Evolutionary conservation across 2,113 vertebrate species (phyloP).

Genomic region (Nettapus auritus): DNA sequence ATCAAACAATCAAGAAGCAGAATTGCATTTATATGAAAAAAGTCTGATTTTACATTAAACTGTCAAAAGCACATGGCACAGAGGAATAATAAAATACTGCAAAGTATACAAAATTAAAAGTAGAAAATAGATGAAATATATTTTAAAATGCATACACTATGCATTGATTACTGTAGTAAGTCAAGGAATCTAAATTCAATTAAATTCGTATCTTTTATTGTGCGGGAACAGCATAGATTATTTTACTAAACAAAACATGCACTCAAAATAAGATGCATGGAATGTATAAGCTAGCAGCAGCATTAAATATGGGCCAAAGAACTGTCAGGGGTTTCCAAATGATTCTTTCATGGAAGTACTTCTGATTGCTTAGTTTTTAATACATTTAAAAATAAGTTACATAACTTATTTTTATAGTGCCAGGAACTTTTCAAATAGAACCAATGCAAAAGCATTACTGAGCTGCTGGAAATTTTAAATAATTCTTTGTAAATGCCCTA

Average conservation of each 20-base stretch:
- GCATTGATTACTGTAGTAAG: not conserved
- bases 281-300: conserved; percentile 50
- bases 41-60: not conserved
- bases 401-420: conserved; percentile 74
- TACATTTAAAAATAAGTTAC: conserved; percentile 76
- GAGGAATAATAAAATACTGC: not conserved
- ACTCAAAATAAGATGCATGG: conserved; percentile 63
- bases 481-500: conserved; percentile 85
- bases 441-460: conserved; percentile 64
- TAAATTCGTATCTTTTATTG: conserved; percentile 64
- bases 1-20: not conserved
- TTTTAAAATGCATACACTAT: not conserved
- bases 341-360: conserved; percentile 70
- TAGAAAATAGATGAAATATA: not conserved
- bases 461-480: conserved; percentile 80
- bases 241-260: conserved; percentile 46
- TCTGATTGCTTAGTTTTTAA: conserved; percentile 78
- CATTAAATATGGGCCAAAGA: conserved; percentile 52
- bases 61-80: not conserved
- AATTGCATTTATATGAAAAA: not conserved
- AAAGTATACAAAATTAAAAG: not conserved
- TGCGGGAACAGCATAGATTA: conserved; percentile 50
- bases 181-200: conserved; percentile 22
- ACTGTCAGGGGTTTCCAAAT: conserved; percentile 57
- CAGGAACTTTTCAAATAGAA: conserved; percentile 76